These are phyloP conservation scores for Pseudoips prasinana DNA, from an alignment of 2,888 invertebrate genomes.

Conservation along the genomic window DNA sequence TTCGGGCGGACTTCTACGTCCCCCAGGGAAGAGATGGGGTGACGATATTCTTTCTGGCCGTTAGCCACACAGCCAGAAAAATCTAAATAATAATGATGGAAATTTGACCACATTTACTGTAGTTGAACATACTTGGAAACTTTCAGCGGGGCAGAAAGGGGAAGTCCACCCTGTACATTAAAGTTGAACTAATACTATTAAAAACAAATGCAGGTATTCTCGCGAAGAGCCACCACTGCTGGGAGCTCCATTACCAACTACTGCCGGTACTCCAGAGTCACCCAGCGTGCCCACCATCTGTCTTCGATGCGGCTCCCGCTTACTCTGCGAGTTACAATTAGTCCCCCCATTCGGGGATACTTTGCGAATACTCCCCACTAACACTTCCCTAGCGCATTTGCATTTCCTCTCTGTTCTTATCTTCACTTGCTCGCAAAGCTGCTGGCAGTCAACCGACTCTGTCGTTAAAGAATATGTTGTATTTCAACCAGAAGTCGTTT, in stretches of 20 bases:
- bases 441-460: conserved; percentile 88
- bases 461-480: conserved; percentile 87
- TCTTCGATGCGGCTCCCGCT: conserved; percentile 86
- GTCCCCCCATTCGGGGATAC: conserved; percentile 90
- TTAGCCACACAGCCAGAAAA: too few species aligned
- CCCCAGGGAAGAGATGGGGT: too few species aligned
- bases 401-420: conserved; percentile 94
- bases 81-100: too few species aligned
- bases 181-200: too few species aligned
- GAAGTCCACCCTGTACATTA: too few species aligned
- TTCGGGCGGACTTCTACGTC: too few species aligned
- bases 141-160: too few species aligned
- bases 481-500: conserved; percentile 87
- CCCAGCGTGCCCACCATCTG: conserved; percentile 75
- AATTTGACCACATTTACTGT: too few species aligned
- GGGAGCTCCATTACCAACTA: conserved; percentile 83
- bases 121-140: too few species aligned
- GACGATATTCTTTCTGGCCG: too few species aligned
- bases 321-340: conserved; percentile 92
- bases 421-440: conserved; percentile 91
- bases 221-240: conserved; percentile 86
- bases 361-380: conserved; percentile 81
- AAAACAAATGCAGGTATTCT: conserved; percentile 85
- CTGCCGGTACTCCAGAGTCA: conserved; percentile 57
- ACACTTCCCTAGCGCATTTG: conserved; percentile 77